Evolutionary conservation across 1,140 invertebrate species (phyloP).

Genomic region (Cherax quadricarinatus): DNA sequence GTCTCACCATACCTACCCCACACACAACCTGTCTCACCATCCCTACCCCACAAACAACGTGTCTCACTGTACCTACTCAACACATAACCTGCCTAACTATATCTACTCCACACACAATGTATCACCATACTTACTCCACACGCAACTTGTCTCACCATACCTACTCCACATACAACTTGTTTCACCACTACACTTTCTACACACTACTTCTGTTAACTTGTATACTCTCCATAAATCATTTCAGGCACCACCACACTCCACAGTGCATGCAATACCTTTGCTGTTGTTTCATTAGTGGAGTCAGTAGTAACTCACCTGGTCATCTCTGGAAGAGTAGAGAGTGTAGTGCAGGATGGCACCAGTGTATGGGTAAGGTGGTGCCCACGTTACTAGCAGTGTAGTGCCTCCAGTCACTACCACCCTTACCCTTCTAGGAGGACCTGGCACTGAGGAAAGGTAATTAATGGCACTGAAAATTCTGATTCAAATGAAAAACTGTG

Average conservation of each 20-base stretch:
- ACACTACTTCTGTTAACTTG: not conserved
- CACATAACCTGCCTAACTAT: not conserved
- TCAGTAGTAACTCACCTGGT: conserved; percentile 34
- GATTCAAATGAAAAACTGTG: too few relatives aligned
- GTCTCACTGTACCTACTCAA: not conserved
- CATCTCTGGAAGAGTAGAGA: conserved; percentile 60
- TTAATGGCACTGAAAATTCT: not conserved
- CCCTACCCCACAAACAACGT: not conserved
- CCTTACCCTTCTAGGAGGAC: conserved; percentile 34
- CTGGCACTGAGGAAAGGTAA: conserved; percentile 36
- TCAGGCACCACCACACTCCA: too few relatives aligned
- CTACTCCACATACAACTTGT: not conserved
- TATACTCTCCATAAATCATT: not conserved
- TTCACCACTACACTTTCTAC: not conserved
- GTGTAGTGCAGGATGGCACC: conserved; percentile 69
- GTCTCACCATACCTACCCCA: not conserved
- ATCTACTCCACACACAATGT: not conserved
- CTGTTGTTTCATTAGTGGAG: too few relatives aligned
- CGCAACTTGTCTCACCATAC: not conserved
- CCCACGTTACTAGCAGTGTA: conserved; percentile 63
- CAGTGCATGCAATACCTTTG: too few relatives aligned
- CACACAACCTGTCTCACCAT: not conserved
- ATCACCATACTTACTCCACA: not conserved
- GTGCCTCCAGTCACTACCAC: conserved; percentile 55
- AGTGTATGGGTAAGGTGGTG: conserved; percentile 35